Evolutionary conservation across 1,140 invertebrate species (phyloP).

Genomic region (Mylabris phalerata): DNA sequence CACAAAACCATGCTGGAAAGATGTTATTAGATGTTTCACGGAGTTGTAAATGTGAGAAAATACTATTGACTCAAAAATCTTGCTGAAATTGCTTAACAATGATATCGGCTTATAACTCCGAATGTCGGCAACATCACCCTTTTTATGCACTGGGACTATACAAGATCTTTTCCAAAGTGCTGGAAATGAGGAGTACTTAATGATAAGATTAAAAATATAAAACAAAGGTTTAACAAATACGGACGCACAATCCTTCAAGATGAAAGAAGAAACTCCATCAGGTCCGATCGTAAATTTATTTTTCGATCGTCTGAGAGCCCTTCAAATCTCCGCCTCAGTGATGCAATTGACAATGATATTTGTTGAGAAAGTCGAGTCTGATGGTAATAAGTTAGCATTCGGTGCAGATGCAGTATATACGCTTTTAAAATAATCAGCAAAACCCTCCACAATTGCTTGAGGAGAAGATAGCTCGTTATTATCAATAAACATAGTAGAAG

Average conservation of each 20-base stretch:
- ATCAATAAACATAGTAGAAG: not conserved
- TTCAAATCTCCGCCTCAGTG: not conserved
- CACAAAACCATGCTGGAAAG: too few species aligned
- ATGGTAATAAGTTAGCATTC: not conserved
- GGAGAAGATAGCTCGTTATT: not conserved
- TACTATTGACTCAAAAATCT: not conserved
- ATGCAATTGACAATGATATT: not conserved
- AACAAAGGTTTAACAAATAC: not conserved
- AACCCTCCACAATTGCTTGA: not conserved
- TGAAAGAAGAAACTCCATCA: not conserved
- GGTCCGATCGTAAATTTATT: not conserved
- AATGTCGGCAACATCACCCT: not conserved
- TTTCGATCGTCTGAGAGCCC: not conserved
- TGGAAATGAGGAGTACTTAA: not conserved
- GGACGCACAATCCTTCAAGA: not conserved
- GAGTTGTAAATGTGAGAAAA: not conserved
- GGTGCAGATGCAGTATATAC: not conserved
- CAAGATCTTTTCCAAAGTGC: not conserved
- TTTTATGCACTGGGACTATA: slow-evolving; percentile 2
- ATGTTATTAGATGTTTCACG: too few species aligned
- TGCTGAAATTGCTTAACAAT: not conserved
- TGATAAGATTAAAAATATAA: not conserved
- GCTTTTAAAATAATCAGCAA: not conserved
- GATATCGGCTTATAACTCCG: not conserved
- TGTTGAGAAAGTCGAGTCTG: not conserved